A percentile compares a stretch with the other conserved stretches of the same genome.
These are phyloP conservation scores for Oikopleura dioica DNA, from an alignment of 23 tunicate species.

Conservation along the genomic window DNA sequence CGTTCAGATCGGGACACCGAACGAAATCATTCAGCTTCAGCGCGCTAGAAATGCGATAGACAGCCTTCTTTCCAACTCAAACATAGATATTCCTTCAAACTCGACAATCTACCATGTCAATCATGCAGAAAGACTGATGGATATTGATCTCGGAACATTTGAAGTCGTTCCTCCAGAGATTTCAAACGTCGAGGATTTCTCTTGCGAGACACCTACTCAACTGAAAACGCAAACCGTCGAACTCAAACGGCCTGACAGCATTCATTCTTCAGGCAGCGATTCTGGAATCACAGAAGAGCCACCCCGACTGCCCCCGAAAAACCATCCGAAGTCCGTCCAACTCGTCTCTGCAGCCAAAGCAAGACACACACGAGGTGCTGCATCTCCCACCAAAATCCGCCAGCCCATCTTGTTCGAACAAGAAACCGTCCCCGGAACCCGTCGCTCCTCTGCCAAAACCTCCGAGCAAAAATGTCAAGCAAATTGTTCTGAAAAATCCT, in stretches of 20 bases:
- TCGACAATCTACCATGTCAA: background rate
- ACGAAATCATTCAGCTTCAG: background rate
- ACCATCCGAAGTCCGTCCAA: too few relatives aligned
- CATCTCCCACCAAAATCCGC: too few relatives aligned
- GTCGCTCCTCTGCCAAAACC: too few relatives aligned
- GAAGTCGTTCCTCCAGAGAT: background rate
- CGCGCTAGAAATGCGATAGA: background rate
- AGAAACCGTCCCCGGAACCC: too few relatives aligned
- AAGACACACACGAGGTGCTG: too few relatives aligned
- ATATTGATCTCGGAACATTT: background rate
- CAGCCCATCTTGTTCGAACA: too few relatives aligned
- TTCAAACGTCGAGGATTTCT: too few relatives aligned
- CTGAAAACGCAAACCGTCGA: too few relatives aligned
- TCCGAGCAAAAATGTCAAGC: too few relatives aligned
- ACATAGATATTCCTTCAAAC: background rate
- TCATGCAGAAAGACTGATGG: background rate
- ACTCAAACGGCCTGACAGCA: background rate
- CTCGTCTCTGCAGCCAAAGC: too few relatives aligned
- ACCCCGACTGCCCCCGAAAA: background rate
- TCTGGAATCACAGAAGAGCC: background rate
- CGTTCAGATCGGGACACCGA: background rate
- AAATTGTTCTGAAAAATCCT: too few relatives aligned
- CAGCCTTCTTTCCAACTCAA: background rate
- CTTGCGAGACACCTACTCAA: too few relatives aligned
- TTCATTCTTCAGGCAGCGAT: background rate